phyloP scores from a whole-genome alignment of 2,888 invertebrate genomes.

The Amblyteles armatorius region DNA sequence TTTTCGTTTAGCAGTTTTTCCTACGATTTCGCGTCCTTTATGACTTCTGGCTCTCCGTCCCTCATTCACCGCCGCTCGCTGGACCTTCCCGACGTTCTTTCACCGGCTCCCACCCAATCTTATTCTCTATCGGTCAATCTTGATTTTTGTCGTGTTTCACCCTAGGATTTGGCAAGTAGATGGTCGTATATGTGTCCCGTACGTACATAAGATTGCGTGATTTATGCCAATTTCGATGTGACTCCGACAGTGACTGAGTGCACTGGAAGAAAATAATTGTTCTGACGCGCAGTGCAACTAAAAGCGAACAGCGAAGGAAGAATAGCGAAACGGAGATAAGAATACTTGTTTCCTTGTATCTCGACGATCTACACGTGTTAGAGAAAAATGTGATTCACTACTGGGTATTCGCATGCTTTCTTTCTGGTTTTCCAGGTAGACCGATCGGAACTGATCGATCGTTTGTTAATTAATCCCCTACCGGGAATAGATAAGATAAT shows the following conservation, averaged over 20 bases:
- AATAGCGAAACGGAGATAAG: neutral
- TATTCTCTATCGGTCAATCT: slow-evolving; percentile 34
- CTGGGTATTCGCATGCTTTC: neutral
- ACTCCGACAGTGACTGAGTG: too few species aligned
- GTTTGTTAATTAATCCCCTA: neutral
- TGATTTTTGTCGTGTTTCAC: neutral
- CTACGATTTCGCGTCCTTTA: slow-evolving; percentile 82
- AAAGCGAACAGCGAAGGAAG: too few species aligned
- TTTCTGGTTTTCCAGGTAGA: neutral
- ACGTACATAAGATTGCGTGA: too few species aligned
- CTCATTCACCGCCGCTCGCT: slow-evolving; percentile 63
- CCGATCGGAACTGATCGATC: neutral
- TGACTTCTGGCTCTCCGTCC: slow-evolving; percentile 75
- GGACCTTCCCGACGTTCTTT: slow-evolving; percentile 50
- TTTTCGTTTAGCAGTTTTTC: slow-evolving; percentile 85
- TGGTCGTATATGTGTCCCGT: neutral
- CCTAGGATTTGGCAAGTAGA: neutral
- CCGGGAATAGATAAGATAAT: slow-evolving; percentile 2
- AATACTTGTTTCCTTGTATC: neutral
- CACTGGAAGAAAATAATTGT: neutral
- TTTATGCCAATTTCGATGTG: too few species aligned
- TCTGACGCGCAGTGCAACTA: too few species aligned
- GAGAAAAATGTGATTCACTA: neutral
- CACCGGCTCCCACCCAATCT: slow-evolving; percentile 57
- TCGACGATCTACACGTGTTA: neutral